Conservation (phyloP, 2,888 invertebrate genomes). For the Tipula vernalis region DNA sequence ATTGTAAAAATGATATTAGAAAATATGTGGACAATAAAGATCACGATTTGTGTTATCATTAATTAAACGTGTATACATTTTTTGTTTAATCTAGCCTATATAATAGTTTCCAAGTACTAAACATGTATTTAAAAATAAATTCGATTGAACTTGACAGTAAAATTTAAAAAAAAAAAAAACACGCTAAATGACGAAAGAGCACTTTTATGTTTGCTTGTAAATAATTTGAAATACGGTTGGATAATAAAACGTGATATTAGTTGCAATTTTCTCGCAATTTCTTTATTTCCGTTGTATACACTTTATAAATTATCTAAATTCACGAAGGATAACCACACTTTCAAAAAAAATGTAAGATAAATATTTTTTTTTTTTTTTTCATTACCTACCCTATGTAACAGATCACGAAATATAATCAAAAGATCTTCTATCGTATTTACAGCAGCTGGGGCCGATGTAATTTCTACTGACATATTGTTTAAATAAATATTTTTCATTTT, state of each 20-base stretch:
- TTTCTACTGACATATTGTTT: conserved; percentile 49
- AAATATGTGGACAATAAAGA: neutral
- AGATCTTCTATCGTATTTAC: conserved; percentile 66
- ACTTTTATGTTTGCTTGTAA: neutral
- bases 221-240: neutral
- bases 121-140: neutral
- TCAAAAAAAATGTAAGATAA: too few relatives aligned
- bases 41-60: neutral
- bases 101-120: neutral
- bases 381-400: conserved; percentile 53
- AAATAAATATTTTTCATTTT: conserved; percentile 12
- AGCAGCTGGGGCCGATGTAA: conserved; percentile 47
- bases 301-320: too few relatives aligned
- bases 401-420: conserved; percentile 52
- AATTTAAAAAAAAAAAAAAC: neutral
- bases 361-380: conserved; percentile 16
- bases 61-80: neutral
- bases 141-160: neutral
- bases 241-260: neutral
- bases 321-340: too few relatives aligned
- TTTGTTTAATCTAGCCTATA: neutral
- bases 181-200: neutral
- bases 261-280: neutral
- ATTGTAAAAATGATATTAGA: neutral
- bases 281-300: neutral